phyloP scores from a whole-genome alignment of 2,113 vertebrate genomes.

The Laterallus jamaicensis region DNA sequence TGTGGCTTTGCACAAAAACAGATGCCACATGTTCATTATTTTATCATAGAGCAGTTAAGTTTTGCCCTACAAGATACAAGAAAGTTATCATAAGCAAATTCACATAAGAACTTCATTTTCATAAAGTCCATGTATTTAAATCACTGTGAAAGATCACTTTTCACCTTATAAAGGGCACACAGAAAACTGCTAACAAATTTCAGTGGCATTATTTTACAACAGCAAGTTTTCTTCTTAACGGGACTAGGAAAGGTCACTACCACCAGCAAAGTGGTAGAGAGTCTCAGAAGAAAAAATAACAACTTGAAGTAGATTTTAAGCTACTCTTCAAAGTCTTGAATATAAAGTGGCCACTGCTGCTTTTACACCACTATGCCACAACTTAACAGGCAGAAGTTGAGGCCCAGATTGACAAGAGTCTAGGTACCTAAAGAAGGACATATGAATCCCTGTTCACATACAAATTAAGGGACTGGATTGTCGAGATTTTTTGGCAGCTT shows the following conservation, averaged over 20 bases:
- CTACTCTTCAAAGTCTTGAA: not conserved
- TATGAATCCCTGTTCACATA: not conserved
- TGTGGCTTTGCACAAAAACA: not conserved
- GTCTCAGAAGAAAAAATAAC: not conserved
- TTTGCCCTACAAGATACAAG: not conserved
- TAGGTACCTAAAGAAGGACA: not conserved
- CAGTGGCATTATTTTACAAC: not conserved
- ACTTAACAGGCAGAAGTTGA: not conserved
- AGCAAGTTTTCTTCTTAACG: not conserved
- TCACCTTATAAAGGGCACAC: not conserved
- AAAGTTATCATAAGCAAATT: not conserved
- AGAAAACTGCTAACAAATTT: not conserved
- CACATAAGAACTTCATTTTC: not conserved
- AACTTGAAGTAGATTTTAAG: not conserved
- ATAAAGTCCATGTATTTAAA: not conserved
- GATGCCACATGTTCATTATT: not conserved
- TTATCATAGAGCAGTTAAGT: not conserved
- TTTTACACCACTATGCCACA: not conserved
- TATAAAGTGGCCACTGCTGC: not conserved
- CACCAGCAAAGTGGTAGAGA: not conserved
- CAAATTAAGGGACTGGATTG: not conserved
- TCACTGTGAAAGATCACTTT: not conserved
- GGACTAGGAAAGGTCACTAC: not conserved
- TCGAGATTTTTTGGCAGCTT: not conserved
- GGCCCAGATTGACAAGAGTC: not conserved